Percentiles rank a stretch among this genome's conserved stretches.
These are phyloP conservation scores for Vollenhovia emeryi DNA, from an alignment of 1,140 invertebrate genomes.

Conservation along the genomic window DNA sequence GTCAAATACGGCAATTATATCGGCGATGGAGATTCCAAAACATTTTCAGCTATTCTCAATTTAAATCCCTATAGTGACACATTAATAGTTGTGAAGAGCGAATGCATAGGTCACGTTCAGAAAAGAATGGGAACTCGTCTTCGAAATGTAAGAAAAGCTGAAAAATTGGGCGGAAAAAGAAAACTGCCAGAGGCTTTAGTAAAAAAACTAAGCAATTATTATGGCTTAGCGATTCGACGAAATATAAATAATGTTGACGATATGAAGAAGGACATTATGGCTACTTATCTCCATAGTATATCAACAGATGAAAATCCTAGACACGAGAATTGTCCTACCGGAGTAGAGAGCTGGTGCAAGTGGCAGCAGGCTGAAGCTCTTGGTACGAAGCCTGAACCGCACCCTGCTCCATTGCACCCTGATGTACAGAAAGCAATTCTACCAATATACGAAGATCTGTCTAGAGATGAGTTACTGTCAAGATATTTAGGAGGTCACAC, in stretches of 20 bases:
- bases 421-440: not conserved
- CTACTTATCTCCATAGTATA: not conserved
- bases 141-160: not conserved
- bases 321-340: not conserved
- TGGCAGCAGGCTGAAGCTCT: not conserved
- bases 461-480: not conserved
- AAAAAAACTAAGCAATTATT: not conserved
- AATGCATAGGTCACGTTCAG: conserved; percentile 55
- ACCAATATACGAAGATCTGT: not conserved
- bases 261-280: not conserved
- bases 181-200: too few relatives aligned
- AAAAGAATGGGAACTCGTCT: conserved; percentile 10
- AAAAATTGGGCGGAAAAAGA: too few relatives aligned
- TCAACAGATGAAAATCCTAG: not conserved
- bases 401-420: not conserved
- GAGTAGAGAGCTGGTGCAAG: not conserved
- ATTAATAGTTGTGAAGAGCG: conserved; percentile 41
- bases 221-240: not conserved
- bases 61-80: conserved; percentile 45
- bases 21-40: conserved; percentile 59
- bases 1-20: conserved; percentile 24
- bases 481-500: too few relatives aligned
- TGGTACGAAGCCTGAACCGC: not conserved
- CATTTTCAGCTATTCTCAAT: conserved; percentile 50
- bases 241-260: not conserved